phyloP scores from a whole-genome alignment of 2,113 vertebrate genomes.

The Miniopterus natalensis region DNA sequence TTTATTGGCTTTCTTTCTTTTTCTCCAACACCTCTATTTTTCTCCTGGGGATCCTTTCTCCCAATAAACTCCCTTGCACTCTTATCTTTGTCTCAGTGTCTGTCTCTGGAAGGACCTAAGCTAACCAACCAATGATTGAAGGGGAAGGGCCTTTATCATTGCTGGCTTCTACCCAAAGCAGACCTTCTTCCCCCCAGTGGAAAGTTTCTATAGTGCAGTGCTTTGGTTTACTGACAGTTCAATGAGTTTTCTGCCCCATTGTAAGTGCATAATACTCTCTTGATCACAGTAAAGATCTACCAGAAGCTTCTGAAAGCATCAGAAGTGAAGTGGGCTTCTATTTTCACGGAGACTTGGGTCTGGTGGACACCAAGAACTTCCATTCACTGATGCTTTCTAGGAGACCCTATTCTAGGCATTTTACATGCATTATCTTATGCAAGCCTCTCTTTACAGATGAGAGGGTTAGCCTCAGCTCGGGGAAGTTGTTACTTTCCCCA shows the following conservation, averaged over 20 bases:
- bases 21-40: background rate
- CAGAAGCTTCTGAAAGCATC: background rate
- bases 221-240: background rate
- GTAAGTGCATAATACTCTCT: background rate
- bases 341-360: background rate
- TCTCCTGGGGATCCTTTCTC: background rate
- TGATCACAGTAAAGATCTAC: background rate
- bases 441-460: background rate
- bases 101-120: background rate
- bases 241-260: background rate
- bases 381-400: background rate
- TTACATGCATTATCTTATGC: background rate
- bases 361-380: background rate
- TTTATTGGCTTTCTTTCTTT: background rate
- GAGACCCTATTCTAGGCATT: background rate
- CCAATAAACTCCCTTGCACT: background rate
- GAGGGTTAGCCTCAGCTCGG: background rate
- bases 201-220: background rate
- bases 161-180: background rate
- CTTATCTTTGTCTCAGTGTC: background rate
- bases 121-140: background rate
- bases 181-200: background rate
- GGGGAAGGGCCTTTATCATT: background rate
- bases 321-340: background rate
- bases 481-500: background rate